phyloP scores from a whole-genome alignment of 2,113 vertebrate genomes.

The Lamprologus tigripictilis region DNA sequence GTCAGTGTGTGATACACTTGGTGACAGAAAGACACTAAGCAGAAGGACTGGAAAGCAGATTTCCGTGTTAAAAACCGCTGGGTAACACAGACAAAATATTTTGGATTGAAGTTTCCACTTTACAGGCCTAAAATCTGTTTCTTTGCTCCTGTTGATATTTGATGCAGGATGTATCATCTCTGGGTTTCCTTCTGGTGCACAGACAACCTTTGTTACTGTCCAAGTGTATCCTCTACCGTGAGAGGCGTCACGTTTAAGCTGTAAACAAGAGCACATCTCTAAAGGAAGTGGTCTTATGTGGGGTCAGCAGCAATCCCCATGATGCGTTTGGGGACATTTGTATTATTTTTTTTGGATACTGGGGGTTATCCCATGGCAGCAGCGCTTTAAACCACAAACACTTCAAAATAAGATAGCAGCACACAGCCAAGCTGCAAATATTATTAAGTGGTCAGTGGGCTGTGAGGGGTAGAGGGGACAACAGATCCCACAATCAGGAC shows the following conservation, averaged over 20 bases:
- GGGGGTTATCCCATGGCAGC: not conserved
- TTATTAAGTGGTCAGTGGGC: not conserved
- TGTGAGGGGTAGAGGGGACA: not conserved
- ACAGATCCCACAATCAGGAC: conserved; percentile 10
- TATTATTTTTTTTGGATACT: not conserved
- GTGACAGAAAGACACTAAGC: not conserved
- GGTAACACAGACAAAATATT: not conserved
- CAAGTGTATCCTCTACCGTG: not conserved
- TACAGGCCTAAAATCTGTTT: not conserved
- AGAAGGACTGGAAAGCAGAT: not conserved
- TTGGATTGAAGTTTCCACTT: not conserved
- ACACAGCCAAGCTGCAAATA: not conserved
- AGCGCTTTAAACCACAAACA: not conserved
- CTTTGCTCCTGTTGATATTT: not conserved
- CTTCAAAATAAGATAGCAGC: not conserved
- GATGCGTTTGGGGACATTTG: not conserved
- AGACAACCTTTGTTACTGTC: not conserved
- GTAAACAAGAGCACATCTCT: conserved; percentile 8
- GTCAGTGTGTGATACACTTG: not conserved
- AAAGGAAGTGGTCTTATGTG: conserved; percentile 8
- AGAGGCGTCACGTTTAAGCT: not conserved
- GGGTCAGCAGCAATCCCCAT: conserved; percentile 24
- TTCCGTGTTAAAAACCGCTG: not conserved
- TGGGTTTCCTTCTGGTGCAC: conserved; percentile 4
- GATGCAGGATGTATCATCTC: not conserved